These are phyloP conservation scores for Epinotia brunnichana DNA, from an alignment of 2,888 invertebrate genomes.

Conservation along the genomic window DNA sequence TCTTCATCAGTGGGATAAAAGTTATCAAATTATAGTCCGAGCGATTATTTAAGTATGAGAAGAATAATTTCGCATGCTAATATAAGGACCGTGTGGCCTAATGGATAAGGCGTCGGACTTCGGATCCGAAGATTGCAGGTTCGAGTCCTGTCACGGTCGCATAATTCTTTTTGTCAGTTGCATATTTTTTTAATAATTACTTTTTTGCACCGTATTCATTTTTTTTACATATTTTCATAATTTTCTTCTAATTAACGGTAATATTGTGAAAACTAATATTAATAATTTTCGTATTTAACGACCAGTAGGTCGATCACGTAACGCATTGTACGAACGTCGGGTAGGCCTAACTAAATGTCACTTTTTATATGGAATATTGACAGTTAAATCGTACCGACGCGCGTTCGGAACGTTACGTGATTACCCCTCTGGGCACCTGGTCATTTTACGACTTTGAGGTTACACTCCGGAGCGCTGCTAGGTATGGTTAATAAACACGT, in stretches of 20 bases:
- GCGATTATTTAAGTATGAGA: slow-evolving; percentile 38
- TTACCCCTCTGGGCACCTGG: too few species aligned
- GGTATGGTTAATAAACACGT: background rate
- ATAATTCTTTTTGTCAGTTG: slow-evolving; percentile 44
- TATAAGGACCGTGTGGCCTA: slow-evolving; percentile 85
- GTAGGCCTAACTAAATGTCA: too few species aligned
- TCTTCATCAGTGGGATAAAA: background rate
- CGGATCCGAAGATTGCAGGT: slow-evolving; percentile 89
- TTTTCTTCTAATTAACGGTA: too few species aligned
- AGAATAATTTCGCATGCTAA: slow-evolving; percentile 48
- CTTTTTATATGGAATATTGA: too few species aligned
- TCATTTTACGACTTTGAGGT: too few species aligned
- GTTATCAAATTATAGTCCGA: background rate
- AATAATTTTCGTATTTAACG: too few species aligned
- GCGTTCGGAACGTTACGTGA: too few species aligned
- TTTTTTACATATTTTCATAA: background rate
- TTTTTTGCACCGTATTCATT: background rate
- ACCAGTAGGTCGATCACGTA: too few species aligned
- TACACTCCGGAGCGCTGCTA: too few species aligned
- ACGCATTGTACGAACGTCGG: too few species aligned
- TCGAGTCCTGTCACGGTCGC: slow-evolving; percentile 89
- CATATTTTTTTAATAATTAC: background rate
- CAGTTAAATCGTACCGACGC: too few species aligned
- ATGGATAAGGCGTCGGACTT: slow-evolving; percentile 90
- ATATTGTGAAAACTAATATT: too few species aligned